Conservation (phyloP, 2,113 vertebrate genomes). For the Pteropus alecto region DNA sequence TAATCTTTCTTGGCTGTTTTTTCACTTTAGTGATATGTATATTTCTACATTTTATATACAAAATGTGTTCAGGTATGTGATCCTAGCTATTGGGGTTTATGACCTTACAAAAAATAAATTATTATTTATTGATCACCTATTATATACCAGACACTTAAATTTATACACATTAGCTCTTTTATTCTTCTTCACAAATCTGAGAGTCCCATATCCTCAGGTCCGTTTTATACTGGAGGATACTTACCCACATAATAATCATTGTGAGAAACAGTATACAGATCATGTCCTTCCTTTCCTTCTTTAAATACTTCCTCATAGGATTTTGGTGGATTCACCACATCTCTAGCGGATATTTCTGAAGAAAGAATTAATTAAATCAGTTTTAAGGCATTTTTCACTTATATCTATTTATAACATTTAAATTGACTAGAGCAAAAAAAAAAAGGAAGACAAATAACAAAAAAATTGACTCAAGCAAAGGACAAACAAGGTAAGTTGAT, state of each 20-base stretch:
- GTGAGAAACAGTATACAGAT: slow-evolving; percentile 85
- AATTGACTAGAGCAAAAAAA: neutral
- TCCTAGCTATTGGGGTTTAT: neutral
- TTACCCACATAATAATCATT: slow-evolving; percentile 85
- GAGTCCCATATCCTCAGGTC: neutral
- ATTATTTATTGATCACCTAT: neutral
- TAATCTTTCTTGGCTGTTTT: neutral
- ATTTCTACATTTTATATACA: neutral
- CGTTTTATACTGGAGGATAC: neutral
- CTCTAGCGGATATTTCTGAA: slow-evolving; percentile 75
- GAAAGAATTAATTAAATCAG: slow-evolving; percentile 41
- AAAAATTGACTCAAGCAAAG: neutral
- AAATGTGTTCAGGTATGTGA: neutral
- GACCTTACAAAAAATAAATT: neutral
- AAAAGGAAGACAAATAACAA: too few species aligned
- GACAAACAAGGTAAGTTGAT: neutral
- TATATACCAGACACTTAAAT: neutral
- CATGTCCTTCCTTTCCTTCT: slow-evolving; percentile 84
- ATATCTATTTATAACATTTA: neutral
- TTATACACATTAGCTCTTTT: neutral
- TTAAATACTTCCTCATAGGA: slow-evolving; percentile 82
- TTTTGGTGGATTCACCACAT: slow-evolving; percentile 89
- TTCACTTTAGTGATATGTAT: neutral
- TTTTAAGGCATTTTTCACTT: neutral
- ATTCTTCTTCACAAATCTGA: neutral